phyloP scores from a whole-genome alignment of 2,888 invertebrate species.

The Agrypnus murinus region DNA sequence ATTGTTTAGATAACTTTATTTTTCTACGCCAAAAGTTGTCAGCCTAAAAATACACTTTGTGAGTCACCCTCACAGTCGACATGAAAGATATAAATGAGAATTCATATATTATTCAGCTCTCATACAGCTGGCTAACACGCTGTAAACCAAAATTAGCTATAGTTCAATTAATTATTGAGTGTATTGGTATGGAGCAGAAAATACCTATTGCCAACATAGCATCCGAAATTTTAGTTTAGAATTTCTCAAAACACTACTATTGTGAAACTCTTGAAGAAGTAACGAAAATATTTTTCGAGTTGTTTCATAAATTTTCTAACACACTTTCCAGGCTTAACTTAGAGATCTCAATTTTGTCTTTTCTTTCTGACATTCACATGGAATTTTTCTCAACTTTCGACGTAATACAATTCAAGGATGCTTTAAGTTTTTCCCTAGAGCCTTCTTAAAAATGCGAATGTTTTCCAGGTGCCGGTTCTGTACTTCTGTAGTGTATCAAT shows the following conservation, averaged over 20 bases:
- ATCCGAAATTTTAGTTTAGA: neutral
- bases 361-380: conserved; percentile 5
- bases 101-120: conserved; percentile 19
- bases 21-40: conserved; percentile 23
- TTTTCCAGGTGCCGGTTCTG: conserved; percentile 6
- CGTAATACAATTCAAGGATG: conserved; percentile 4
- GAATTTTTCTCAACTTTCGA: conserved; percentile 14
- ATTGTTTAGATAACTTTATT: conserved; percentile 25
- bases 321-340: neutral
- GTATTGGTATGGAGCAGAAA: too few relatives aligned
- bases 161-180: conserved; percentile 2
- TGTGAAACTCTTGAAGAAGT: neutral
- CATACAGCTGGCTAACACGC: neutral
- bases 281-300: conserved; percentile 3
- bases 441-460: conserved; percentile 13
- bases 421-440: conserved; percentile 7
- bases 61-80: conserved; percentile 25
- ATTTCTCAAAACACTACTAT: too few relatives aligned
- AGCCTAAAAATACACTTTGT: conserved; percentile 17
- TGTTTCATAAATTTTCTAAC: conserved; percentile 9
- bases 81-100: conserved; percentile 22
- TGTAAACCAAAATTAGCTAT: conserved; percentile 10
- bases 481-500: conserved; percentile 26
- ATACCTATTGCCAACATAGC: too few relatives aligned
- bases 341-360: conserved; percentile 13